Base-by-base conservation (phyloP, 2,888 invertebrate species). In the Notodonta dromedarius region DNA sequence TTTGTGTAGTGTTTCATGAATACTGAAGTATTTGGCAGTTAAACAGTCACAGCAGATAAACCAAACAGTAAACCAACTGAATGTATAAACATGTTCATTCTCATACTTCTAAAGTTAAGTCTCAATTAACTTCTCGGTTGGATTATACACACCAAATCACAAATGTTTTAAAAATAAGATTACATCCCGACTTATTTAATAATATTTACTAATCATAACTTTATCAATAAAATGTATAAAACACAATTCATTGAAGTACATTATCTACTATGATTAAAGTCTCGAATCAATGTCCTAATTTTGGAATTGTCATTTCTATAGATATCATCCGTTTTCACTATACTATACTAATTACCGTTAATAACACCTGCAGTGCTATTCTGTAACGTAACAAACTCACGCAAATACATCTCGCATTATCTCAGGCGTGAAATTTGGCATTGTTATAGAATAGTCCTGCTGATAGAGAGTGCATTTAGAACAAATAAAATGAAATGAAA, bases 171-270 rank as follows among this genome's bases (percentile, higher is more conserved):
- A 13, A 46, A 46, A n/a, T n/a, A n/a, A 46, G 5, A 46, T 11
- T 9, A 46, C 13, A 46, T n/a, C 13, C 46, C n/a, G 46, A 46
- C 13, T 6, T n/a, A 46, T 46, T 46, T n/a, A 46, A 46, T 5
- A 6, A 13, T 4, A 46, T n/a, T 46, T 13, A 9, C 42, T 42
- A 42, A 46, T n/a, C 2, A 46, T 46, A 46, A 46, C 13, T 52
- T 32, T 13, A 52, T 52, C 32, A 52, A 52, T 35, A 52, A 52
- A 52, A 52, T 57, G 50, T 57, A 51, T 50, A 40, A 40, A 40
- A 57, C 57, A 39, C 50, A 50, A 50, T 50, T 50, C 40, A 52
- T 32, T 52, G 12, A 50, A 14, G 5, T 32, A 52, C 11, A 52
- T 32, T n/a, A 24, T 2, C 24, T 32, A 32, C 32, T 32, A 50